Base-by-base conservation (phyloP, 2,888 invertebrate species). In the Pristionchus fissidentatus region DNA sequence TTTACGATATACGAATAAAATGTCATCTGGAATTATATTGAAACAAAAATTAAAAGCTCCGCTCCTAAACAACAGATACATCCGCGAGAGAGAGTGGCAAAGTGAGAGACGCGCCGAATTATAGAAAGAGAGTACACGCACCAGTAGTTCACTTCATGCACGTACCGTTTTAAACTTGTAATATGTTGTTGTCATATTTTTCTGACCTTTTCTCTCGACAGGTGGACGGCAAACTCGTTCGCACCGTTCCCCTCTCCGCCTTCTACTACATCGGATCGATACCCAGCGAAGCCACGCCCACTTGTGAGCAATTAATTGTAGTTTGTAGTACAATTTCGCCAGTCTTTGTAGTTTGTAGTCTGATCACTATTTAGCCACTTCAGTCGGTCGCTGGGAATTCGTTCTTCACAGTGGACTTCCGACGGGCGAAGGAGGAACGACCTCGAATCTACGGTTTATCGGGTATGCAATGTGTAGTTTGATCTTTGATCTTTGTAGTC, bases 161-260 rank as follows among this genome's bases (percentile, higher is more conserved):
- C n/a, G n/a, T n/a, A n/a, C n/a, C n/a, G n/a, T n/a, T 60, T 70
- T 70, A n/a, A 38, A 22, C 26, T 66, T 60, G 5, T n/a, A 55
- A 55, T 7, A 4, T 10, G 35, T 13, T n/a, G n/a, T 62, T 10
- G 26, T 8, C 2, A 73, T n/a, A 41, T n/a, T 8, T n/a, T 73
- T 22, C 15, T 75, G 79, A 32, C 43, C 41, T 70, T 85, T 83
- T n/a, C n/a, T n/a, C n/a, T n/a, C n/a, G n/a, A n/a, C n/a, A 83
- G 84, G 90, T 90, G 26, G 91, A 91, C 87, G 91, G 92, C 52
- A 91, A 91, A 70, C 91, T 93, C 38, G 93, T 93, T 85, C 87
- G 93, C 81, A 89, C 90, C 3, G 86, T 93, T 52, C 87, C 88
- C 0, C 75, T 90, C 46, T 84, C 84, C 22, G 88, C 90, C 29